Evolutionary conservation across 2,888 invertebrate species (phyloP), one percentile per base, ranked within the genome.

Genomic region (Hirudinaria manillensis): DNA sequence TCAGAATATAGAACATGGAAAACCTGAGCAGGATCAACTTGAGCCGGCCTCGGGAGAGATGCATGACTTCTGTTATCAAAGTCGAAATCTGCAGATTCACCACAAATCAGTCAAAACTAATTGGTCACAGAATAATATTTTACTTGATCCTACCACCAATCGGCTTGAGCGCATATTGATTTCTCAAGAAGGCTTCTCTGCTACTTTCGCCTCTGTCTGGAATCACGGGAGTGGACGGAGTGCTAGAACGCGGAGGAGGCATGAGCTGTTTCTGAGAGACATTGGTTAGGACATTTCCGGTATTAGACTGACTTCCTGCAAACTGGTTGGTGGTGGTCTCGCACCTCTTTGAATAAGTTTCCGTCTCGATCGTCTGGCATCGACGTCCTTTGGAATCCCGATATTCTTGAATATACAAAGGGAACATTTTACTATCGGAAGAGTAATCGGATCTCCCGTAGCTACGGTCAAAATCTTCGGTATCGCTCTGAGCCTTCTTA

Each of bases 401-500:
- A 56, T 70, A 67, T 51, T 70, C 75, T 21, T 29, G 38, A 53
- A 70, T 24, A 61, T 24, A 61, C 51, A n/a, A 21, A 66, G 55
- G 67, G n/a, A 53, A 67, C 32, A n/a, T 29, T 24, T 56, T 34
- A 66, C 72, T 45, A 65, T 24, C n/a, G 21, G n/a, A 24, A n/a
- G 27, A 67, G 67, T 61, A 51, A 72, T 29, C 66, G 24, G 67
- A 55, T 27, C 34, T 66, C 19, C 53, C 27, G 32, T 27, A 24
- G 51, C 55, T 19, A n/a, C 82, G 78, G 32, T 81, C 81, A 70
- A 81, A 80, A 74, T 84, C 85, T 51, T 84, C 84, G 0, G 82
- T 82, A 72, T 84, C 81, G 76, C 88, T 88, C 81, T 89, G 88
- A 3, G 89, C 88, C 79, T 88, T 85, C 82, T 88, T 68, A 19